Percentiles rank a stretch among this genome's conserved stretches.
phyloP scores from a whole-genome alignment of 2,888 invertebrate genomes.

The Apamea epomidion region DNA sequence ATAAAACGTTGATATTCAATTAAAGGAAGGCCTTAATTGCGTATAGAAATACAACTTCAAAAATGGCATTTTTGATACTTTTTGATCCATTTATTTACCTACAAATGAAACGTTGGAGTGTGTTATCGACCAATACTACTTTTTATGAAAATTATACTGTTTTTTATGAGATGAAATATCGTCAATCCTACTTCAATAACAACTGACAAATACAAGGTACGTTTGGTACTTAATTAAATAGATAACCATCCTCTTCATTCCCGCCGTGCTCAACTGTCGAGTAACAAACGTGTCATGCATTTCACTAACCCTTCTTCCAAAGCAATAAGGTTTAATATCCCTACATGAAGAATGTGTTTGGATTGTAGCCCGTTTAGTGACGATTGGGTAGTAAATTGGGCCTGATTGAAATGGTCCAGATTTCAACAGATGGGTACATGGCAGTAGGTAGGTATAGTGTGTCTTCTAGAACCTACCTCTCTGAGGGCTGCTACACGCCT shows the following conservation, averaged over 20 bases:
- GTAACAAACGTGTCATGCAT: conserved; percentile 22
- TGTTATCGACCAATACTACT: neutral
- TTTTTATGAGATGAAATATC: neutral
- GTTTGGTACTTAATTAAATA: conserved; percentile 43
- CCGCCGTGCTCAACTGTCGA: conserved; percentile 25
- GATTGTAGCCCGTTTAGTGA: conserved; percentile 49
- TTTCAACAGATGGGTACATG: conserved; percentile 67
- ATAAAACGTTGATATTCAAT: conserved; percentile 3
- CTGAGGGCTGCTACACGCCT: neutral
- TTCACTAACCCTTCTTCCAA: conserved; percentile 22
- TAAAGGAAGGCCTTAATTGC: neutral
- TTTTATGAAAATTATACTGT: neutral
- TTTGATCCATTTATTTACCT: neutral
- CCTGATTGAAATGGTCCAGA: conserved; percentile 84
- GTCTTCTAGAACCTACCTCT: conserved; percentile 51
- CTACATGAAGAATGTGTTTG: neutral
- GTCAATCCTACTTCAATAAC: neutral
- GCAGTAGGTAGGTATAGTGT: conserved; percentile 1
- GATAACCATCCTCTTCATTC: conserved; percentile 46
- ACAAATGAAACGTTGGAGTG: neutral
- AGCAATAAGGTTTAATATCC: conserved; percentile 28
- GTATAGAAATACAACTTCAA: neutral
- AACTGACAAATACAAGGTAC: conserved; percentile 20
- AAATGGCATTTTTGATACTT: neutral
- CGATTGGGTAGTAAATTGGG: conserved; percentile 76